Percentiles rank a stretch among this genome's conserved stretches.
These are phyloP conservation scores for Odontomyia ornata DNA, from an alignment of 2,888 invertebrate genomes.

Conservation along the genomic window DNA sequence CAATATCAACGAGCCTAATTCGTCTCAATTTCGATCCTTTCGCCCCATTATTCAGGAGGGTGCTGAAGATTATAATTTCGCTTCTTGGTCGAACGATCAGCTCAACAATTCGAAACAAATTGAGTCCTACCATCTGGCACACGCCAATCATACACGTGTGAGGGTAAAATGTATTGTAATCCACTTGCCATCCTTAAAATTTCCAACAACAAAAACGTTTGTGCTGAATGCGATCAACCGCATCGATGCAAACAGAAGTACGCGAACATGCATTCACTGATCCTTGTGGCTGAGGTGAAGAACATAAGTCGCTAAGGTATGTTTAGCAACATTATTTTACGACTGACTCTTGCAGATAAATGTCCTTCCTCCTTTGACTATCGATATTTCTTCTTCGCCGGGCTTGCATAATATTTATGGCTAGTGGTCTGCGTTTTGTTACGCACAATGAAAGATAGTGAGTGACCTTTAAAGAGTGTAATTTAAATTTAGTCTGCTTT, in stretches of 20 bases:
- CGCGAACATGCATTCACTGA: not conserved
- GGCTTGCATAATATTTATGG: not conserved
- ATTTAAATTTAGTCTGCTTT: slow-evolving; percentile 42
- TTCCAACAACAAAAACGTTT: not conserved
- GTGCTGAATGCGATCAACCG: not conserved
- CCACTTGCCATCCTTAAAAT: slow-evolving; percentile 8
- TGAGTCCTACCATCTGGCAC: slow-evolving; percentile 45
- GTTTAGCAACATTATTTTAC: slow-evolving; percentile 1
- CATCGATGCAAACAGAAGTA: not conserved
- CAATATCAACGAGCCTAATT: too few relatives aligned
- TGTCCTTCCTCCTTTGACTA: slow-evolving; percentile 24
- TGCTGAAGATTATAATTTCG: slow-evolving; percentile 40
- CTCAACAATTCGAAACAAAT: slow-evolving; percentile 44
- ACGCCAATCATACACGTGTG: slow-evolving; percentile 46
- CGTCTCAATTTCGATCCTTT: not conserved
- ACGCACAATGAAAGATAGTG: not conserved
- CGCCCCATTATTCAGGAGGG: slow-evolving; percentile 29
- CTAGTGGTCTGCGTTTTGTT: not conserved
- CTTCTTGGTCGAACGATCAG: slow-evolving; percentile 17
- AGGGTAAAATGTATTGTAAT: slow-evolving; percentile 5
- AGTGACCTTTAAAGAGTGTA: slow-evolving; percentile 43
- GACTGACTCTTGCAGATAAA: not conserved
- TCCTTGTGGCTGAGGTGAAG: not conserved
- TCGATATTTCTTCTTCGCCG: not conserved
- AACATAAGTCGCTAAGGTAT: slow-evolving; percentile 6